A percentile compares a stretch with the other conserved stretches of the same genome.
Evolutionary conservation across 2,888 invertebrate genomes (phyloP).

Genomic region (Synanthedon vespiformis): DNA sequence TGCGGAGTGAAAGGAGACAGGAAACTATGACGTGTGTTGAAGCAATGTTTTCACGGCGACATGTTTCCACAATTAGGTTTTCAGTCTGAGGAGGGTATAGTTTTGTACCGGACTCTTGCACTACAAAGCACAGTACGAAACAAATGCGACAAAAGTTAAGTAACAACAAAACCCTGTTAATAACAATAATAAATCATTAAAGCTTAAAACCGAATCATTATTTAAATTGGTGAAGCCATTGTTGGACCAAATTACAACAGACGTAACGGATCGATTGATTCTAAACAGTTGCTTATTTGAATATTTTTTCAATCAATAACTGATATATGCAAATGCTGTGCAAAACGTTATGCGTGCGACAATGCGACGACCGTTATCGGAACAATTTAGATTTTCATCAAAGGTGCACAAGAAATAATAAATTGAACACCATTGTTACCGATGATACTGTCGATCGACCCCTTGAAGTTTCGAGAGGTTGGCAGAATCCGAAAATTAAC

Average conservation of each 20-base stretch:
- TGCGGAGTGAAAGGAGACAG: slow-evolving; percentile 36
- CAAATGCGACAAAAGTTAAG: slow-evolving; percentile 28
- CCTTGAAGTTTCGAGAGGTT: slow-evolving; percentile 45
- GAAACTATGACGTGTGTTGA: slow-evolving; percentile 55
- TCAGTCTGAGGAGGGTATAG: slow-evolving; percentile 51
- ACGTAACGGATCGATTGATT: slow-evolving; percentile 62
- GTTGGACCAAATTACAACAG: slow-evolving; percentile 39
- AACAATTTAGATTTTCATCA: slow-evolving; percentile 64
- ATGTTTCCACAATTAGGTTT: slow-evolving; percentile 49
- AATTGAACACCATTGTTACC: slow-evolving; percentile 59
- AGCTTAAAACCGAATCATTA: slow-evolving; percentile 23
- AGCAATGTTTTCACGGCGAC: slow-evolving; percentile 46
- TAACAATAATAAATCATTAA: slow-evolving; percentile 10
- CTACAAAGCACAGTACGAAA: slow-evolving; percentile 35
- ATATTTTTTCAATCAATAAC: slow-evolving; percentile 70
- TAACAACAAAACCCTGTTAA: not conserved
- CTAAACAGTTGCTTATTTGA: slow-evolving; percentile 51
- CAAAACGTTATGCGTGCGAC: slow-evolving; percentile 50
- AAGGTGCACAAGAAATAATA: slow-evolving; percentile 65
- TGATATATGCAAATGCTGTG: slow-evolving; percentile 60
- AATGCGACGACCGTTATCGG: slow-evolving; percentile 63
- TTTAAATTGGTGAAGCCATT: slow-evolving; percentile 38
- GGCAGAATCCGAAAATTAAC: slow-evolving; percentile 66
- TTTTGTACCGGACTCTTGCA: slow-evolving; percentile 38
- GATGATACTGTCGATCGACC: slow-evolving; percentile 42